A percentile compares a stretch with the other conserved stretches of the same genome.
phyloP scores from a whole-genome alignment of 2,797 vertebrate species.

The Megalops cyprinoides region DNA sequence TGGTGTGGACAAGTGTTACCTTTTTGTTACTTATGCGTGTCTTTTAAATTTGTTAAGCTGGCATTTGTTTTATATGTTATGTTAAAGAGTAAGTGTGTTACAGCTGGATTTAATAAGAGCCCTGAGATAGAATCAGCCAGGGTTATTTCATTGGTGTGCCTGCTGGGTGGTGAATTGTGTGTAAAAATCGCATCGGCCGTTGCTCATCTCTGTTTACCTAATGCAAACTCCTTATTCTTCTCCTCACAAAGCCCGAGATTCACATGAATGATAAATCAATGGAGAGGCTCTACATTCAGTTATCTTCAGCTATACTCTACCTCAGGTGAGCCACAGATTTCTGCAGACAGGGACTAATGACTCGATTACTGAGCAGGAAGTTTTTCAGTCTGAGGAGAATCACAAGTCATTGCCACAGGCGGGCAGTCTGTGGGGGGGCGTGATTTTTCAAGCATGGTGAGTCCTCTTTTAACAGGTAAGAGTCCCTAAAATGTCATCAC shows the following conservation, averaged over 20 bases:
- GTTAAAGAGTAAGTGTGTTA: too few relatives aligned
- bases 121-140: too few relatives aligned
- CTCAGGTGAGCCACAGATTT: not conserved
- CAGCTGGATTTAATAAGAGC: too few relatives aligned
- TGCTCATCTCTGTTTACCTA: not conserved
- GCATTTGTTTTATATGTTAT: too few relatives aligned
- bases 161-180: too few relatives aligned
- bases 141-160: too few relatives aligned
- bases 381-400: not conserved
- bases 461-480: not conserved
- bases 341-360: constrained; percentile 15
- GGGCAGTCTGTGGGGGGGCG: not conserved
- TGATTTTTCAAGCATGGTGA: not conserved
- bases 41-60: too few relatives aligned
- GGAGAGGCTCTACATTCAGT: not conserved
- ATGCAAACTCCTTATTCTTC: not conserved
- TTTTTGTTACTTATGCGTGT: too few relatives aligned
- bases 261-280: not conserved
- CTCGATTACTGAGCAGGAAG: not conserved
- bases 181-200: not conserved
- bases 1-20: too few relatives aligned
- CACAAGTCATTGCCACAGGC: too few relatives aligned
- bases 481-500: not conserved
- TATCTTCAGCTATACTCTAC: not conserved
- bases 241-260: not conserved